Percentiles rank a stretch among this genome's conserved stretches.
Evolutionary conservation across 64 coral and sea anemone species (phyloP).

Genomic region (Catalaphyllia jardinei): DNA sequence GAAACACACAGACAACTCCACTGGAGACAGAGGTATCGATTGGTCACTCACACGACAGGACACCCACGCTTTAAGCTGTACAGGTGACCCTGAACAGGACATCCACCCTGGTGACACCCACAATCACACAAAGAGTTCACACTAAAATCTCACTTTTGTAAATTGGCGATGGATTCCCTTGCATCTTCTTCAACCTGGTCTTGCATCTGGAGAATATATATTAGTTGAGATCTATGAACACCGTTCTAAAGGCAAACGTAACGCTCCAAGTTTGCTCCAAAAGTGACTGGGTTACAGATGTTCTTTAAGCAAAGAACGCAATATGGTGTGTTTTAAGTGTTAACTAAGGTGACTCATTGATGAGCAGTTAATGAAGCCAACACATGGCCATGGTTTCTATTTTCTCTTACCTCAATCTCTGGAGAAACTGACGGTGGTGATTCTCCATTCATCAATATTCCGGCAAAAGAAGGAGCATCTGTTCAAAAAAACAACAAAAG

Average conservation of each 20-base stretch:
- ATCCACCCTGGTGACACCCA: neutral
- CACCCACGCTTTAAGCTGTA: neutral
- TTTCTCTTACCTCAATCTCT: neutral
- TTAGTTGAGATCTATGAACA: neutral
- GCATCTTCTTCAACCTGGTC: constrained; percentile 11
- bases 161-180: neutral
- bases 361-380: no score
- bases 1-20: no score
- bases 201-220: neutral
- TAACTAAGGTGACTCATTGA: no score
- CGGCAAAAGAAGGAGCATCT: neutral
- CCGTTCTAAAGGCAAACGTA: no score
- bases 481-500: neutral
- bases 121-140: neutral
- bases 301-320: no score
- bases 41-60: neutral
- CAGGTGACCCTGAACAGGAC: neutral
- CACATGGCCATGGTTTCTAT: neutral
- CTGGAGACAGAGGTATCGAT: no score
- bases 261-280: no score
- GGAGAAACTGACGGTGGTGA: neutral
- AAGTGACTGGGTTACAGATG: no score
- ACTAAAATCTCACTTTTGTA: constrained; percentile 21
- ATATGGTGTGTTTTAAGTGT: no score
- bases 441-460: constrained; percentile 17